phyloP scores from a whole-genome alignment of 1,140 invertebrate species.

The Capitella teleta region DNA sequence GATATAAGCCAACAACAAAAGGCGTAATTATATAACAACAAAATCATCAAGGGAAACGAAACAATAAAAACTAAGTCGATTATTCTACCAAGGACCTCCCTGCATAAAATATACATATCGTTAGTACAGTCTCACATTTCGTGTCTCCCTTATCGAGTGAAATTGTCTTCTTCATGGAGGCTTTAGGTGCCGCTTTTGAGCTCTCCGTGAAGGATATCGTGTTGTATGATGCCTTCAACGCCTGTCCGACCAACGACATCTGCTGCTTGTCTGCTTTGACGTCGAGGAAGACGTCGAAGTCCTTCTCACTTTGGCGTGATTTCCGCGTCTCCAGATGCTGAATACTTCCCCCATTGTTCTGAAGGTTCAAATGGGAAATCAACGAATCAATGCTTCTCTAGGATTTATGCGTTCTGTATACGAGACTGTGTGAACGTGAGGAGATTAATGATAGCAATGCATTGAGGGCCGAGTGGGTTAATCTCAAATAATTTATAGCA shows the following conservation, averaged over 20 bases:
- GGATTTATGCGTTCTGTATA: too few species aligned
- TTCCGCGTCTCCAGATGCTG: constrained; percentile 3
- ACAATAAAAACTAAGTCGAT: not conserved
- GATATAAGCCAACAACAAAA: too few species aligned
- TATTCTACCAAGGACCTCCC: too few species aligned
- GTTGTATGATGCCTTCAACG: not conserved
- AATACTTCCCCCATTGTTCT: too few species aligned
- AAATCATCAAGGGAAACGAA: not conserved
- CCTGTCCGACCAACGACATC: not conserved
- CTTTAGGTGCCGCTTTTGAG: not conserved
- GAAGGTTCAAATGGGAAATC: too few species aligned
- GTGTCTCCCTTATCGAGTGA: constrained; percentile 5
- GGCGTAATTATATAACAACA: too few species aligned
- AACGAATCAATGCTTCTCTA: too few species aligned
- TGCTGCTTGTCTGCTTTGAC: not conserved
- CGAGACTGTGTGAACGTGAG: too few species aligned
- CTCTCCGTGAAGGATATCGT: not conserved
- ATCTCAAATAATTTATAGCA: too few species aligned
- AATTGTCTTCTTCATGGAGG: not conserved
- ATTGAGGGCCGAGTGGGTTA: too few species aligned
- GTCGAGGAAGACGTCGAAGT: constrained; percentile 1
- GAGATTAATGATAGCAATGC: too few species aligned
- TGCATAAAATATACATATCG: too few species aligned
- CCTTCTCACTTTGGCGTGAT: not conserved
- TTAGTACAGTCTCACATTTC: constrained; percentile 3